These are phyloP conservation scores for Myotis brandtii DNA, from an alignment of 2,113 vertebrate species.

Conservation along the genomic window DNA sequence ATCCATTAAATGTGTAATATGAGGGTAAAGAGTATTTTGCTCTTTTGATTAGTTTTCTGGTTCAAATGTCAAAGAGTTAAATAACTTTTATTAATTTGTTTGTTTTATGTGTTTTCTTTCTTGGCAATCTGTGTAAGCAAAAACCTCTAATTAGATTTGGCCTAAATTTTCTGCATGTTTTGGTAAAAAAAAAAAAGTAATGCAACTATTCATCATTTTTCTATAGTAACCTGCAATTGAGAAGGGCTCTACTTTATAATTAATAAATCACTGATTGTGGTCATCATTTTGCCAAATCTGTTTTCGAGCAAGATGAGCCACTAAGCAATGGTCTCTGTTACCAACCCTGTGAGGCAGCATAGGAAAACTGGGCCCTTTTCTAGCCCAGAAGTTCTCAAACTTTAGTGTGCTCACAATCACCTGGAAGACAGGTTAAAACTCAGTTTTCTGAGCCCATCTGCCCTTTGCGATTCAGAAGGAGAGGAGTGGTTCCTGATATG, in stretches of 20 bases:
- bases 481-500: background rate
- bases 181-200: slow-evolving; percentile 23
- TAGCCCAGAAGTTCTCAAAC: background rate
- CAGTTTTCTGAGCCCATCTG: background rate
- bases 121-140: background rate
- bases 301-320: background rate
- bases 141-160: slow-evolving; percentile 59
- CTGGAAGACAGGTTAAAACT: background rate
- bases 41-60: slow-evolving; percentile 29
- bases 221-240: background rate
- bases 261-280: background rate
- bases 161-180: slow-evolving; percentile 56
- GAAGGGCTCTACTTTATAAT: background rate
- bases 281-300: background rate
- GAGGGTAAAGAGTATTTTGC: background rate
- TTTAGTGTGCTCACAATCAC: background rate
- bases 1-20: slow-evolving; percentile 10
- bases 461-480: background rate
- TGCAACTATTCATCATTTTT: background rate
- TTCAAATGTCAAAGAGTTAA: slow-evolving; percentile 45
- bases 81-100: slow-evolving; percentile 44
- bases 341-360: background rate
- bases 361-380: background rate
- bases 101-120: slow-evolving; percentile 50
- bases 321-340: background rate